A percentile compares a stretch with the other conserved stretches of the same genome.
phyloP scores from a whole-genome alignment of 1,140 invertebrate genomes.

The Apis laboriosa region DNA sequence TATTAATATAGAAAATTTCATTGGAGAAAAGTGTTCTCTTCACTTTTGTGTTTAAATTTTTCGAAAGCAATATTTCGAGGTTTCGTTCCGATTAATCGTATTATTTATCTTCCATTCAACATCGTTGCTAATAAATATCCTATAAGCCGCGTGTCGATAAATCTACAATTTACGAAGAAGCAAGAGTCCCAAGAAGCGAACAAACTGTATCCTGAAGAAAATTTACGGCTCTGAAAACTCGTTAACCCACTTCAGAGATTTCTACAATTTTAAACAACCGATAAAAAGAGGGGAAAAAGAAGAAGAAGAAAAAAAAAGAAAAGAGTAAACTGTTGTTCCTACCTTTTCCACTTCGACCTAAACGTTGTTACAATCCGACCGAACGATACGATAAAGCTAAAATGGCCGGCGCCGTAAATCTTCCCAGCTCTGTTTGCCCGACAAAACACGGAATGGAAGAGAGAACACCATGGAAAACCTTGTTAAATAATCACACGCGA shows the following conservation, averaged over 20 bases:
- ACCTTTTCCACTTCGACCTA: not conserved
- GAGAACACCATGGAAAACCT: not conserved
- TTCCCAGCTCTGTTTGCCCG: not conserved
- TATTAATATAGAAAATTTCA: no score
- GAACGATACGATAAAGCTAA: not conserved
- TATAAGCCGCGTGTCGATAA: no score
- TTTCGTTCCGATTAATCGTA: no score
- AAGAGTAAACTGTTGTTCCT: not conserved
- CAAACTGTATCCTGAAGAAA: not conserved
- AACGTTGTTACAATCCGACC: slow-evolving; percentile 3
- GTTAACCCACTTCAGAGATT: slow-evolving; percentile 11
- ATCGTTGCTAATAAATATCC: no score
- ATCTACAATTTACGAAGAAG: no score
- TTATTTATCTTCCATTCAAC: no score
- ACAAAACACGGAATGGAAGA: not conserved
- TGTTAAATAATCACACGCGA: not conserved
- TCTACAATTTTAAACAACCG: slow-evolving; percentile 7
- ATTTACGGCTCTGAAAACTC: not conserved
- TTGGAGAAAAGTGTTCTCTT: no score
- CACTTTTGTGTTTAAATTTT: no score
- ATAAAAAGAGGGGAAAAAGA: not conserved
- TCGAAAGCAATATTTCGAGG: no score
- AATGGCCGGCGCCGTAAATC: not conserved
- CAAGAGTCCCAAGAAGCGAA: no score
- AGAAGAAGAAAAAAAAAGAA: not conserved